Evolutionary conservation across 2,797 vertebrate species (phyloP).

Genomic region (Pantherophis alleghaniensis): DNA sequence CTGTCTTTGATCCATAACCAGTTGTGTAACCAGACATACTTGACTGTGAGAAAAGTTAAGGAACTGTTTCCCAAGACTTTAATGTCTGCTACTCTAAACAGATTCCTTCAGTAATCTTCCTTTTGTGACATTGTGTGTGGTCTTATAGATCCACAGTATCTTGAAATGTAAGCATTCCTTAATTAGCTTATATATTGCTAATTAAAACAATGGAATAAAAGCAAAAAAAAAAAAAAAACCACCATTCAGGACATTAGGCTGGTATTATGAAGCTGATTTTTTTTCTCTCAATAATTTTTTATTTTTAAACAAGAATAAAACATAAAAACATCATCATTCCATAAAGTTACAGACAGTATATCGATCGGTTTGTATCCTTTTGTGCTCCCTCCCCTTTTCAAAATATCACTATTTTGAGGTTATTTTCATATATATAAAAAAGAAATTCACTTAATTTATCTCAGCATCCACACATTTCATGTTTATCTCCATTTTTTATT

Average conservation of each 20-base stretch:
- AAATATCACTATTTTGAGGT: too few species aligned
- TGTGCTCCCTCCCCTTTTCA: too few species aligned
- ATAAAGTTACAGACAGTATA: too few species aligned
- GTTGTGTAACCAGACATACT: neutral
- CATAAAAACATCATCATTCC: too few species aligned
- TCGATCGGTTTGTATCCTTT: too few species aligned
- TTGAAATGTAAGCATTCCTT: neutral
- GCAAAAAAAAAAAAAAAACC: neutral
- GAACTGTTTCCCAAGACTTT: neutral
- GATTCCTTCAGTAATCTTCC: neutral
- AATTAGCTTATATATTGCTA: neutral
- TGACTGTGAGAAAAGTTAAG: neutral
- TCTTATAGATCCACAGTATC: neutral
- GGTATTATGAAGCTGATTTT: neutral
- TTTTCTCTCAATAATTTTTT: too few species aligned
- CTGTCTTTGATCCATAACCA: neutral
- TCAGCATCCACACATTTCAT: too few species aligned
- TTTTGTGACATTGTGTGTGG: neutral
- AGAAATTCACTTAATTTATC: too few species aligned
- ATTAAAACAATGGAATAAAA: neutral
- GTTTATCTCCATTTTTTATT: too few species aligned
- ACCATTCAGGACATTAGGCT: neutral
- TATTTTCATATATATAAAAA: too few species aligned
- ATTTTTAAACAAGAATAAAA: too few species aligned
- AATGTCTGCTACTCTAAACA: neutral